Conservation (phyloP, 2,888 invertebrate genomes). For the Archaeoteleia sp. region DNA sequence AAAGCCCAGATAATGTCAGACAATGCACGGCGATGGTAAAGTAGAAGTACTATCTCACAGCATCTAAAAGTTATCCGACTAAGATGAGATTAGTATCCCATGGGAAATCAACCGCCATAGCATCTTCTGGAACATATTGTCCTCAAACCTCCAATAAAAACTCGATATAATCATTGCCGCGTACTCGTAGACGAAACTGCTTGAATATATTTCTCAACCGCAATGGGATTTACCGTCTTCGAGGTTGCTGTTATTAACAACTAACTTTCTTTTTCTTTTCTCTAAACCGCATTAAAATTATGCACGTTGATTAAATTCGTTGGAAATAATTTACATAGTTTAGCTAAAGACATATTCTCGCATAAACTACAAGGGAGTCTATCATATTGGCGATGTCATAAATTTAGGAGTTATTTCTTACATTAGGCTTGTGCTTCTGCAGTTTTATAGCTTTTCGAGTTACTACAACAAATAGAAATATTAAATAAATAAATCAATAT, state of each 20-base stretch:
- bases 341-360: too few relatives aligned
- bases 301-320: not conserved
- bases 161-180: slow-evolving; percentile 68
- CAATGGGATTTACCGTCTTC: slow-evolving; percentile 22
- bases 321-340: not conserved
- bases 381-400: too few relatives aligned
- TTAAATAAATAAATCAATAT: too few relatives aligned
- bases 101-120: slow-evolving; percentile 68
- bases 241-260: slow-evolving; percentile 15
- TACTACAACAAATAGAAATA: too few relatives aligned
- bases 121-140: slow-evolving; percentile 64
- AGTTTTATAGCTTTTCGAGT: too few relatives aligned
- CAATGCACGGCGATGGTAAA: slow-evolving; percentile 41
- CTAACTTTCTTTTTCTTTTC: not conserved
- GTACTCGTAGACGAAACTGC: slow-evolving; percentile 45
- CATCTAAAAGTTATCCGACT: slow-evolving; percentile 64
- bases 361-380: too few relatives aligned
- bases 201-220: slow-evolving; percentile 31
- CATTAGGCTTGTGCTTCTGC: too few relatives aligned
- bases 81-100: slow-evolving; percentile 69
- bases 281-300: not conserved
- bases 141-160: slow-evolving; percentile 67
- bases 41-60: slow-evolving; percentile 56
- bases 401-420: too few relatives aligned
- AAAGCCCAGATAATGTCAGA: slow-evolving; percentile 31